Base-by-base conservation (phyloP, 2,797 vertebrate genomes). In the Myripristis jacobus region DNA sequence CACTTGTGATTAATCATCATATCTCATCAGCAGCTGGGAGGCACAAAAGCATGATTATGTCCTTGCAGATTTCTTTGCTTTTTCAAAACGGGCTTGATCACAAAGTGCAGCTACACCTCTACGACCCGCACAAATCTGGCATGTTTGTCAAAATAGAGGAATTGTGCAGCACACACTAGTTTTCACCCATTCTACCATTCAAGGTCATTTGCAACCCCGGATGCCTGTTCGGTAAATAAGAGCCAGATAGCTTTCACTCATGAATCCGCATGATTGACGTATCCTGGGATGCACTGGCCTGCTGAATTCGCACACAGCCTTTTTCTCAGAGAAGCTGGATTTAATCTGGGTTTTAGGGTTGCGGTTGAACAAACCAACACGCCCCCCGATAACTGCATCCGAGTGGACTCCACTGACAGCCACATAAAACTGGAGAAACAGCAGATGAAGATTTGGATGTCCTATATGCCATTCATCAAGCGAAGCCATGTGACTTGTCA, bases 201-300 rank as follows among this genome's bases (percentile, higher is more conserved):
- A 93, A 93, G 92, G 92, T 93, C 92, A 93, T 86, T 59, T 77
- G 68, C 70, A 61, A 65, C 51, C 50, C 36, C 1, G 0, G 60
- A 78, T 15, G 70, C 68, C 59, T 80, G 59, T 57, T 44, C 75
- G 62, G 70, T 86, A 85, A 89, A 84, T 84, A 88, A 77, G 75
- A 83, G 56, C 52, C 79, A 46, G 63, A 66, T 16, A 34, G 78
- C 82, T 83, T 82, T 81, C 80, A 89, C 81, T 86, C 80, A 27
- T 70, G 81, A 31, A 85, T 81, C 82, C 70, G 86, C 85, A 81
- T 90, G 88, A 92, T 77, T 90, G 89, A 87, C 83, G 79, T 82
- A 65, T 80, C 81, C 78, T 41, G 47, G 67, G 61, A 73, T 61
- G 80, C 80, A 77, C 79, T 55, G 83, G 85, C 80, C 82, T 86